Evolutionary conservation across 92 coral and sea anemone genomes (phyloP).

Genomic region (Epizoanthus scotinus): DNA sequence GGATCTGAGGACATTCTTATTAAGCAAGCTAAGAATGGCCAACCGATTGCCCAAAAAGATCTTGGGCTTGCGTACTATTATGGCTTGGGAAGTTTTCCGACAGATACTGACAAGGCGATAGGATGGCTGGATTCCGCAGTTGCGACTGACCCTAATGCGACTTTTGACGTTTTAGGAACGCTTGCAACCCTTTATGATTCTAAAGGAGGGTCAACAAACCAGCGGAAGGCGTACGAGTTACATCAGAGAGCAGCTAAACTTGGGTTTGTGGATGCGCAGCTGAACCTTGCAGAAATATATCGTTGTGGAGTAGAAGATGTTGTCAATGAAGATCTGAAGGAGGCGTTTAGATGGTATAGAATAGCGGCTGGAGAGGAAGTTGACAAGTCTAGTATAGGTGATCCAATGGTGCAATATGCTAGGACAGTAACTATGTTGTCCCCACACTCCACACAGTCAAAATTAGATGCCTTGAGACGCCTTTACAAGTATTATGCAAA

Average conservation of each 20-base stretch:
- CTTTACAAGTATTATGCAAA: constrained; percentile 48
- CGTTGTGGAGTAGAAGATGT: constrained; percentile 68
- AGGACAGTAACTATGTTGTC: constrained; percentile 26
- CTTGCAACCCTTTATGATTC: constrained; percentile 54
- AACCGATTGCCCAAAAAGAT: constrained; percentile 53
- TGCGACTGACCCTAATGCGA: constrained; percentile 11
- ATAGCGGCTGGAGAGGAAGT: constrained; percentile 72
- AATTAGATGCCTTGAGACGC: constrained; percentile 21
- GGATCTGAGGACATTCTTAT: constrained; percentile 50
- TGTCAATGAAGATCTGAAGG: constrained; percentile 61
- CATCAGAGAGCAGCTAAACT: constrained; percentile 56
- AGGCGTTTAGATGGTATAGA: constrained; percentile 78
- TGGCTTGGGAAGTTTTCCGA: constrained; percentile 45
- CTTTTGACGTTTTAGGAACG: neutral
- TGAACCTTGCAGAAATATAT: constrained; percentile 68
- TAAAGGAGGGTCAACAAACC: constrained; percentile 43
- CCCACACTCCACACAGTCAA: neutral
- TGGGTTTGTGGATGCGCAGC: constrained; percentile 48
- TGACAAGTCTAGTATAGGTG: neutral
- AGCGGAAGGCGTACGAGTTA: constrained; percentile 64
- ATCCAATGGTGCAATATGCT: neutral
- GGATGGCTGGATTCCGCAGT: constrained; percentile 64
- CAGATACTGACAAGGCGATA: constrained; percentile 63
- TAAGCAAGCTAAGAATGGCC: constrained; percentile 49
- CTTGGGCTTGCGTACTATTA: constrained; percentile 49